These are phyloP conservation scores for Poecilus cupreus DNA, from an alignment of 2,888 invertebrate species.

Conservation along the genomic window DNA sequence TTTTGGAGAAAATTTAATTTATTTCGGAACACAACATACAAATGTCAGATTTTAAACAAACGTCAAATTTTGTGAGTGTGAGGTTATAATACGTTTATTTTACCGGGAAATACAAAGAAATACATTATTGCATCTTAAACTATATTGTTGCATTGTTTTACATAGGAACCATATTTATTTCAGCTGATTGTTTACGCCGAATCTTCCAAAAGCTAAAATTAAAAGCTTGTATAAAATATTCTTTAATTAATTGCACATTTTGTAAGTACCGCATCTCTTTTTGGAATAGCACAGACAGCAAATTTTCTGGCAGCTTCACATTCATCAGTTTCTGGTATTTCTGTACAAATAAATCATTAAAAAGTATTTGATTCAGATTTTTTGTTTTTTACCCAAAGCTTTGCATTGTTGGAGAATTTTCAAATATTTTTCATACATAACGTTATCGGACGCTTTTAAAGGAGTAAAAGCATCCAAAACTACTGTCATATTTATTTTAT, in stretches of 20 bases:
- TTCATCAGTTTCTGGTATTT: background rate
- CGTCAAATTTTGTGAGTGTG: background rate
- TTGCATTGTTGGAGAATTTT: background rate
- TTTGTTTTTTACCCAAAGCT: background rate
- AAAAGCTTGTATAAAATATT: too few species aligned
- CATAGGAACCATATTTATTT: too few species aligned
- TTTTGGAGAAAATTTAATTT: background rate
- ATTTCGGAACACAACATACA: background rate
- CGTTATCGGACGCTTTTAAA: background rate
- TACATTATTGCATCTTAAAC: background rate
- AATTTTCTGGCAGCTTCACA: background rate
- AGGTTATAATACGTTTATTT: background rate
- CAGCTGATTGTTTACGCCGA: too few species aligned
- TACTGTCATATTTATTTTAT: background rate
- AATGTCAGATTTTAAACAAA: conserved; percentile 26
- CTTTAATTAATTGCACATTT: too few species aligned
- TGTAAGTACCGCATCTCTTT: background rate
- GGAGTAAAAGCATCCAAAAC: background rate
- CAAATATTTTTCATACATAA: background rate
- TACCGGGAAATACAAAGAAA: background rate
- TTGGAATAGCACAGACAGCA: background rate
- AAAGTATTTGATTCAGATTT: background rate
- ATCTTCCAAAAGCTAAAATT: too few species aligned
- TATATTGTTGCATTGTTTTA: too few species aligned
- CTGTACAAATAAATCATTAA: background rate